These are phyloP conservation scores for Agrotis clavis DNA, from an alignment of 2,888 invertebrate species.

Conservation along the genomic window DNA sequence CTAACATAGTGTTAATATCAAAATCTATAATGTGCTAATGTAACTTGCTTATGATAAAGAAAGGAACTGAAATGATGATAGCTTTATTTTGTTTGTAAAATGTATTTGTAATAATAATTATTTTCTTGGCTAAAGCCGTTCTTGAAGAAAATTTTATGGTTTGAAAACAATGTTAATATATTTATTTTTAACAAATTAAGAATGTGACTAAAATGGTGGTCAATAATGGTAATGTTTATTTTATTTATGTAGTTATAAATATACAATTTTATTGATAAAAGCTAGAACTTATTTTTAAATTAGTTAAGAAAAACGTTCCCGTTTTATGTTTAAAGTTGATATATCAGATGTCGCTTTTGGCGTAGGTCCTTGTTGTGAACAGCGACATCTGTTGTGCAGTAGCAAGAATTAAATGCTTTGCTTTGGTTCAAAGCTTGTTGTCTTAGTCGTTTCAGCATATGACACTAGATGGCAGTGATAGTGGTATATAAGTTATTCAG, in stretches of 20 bases:
- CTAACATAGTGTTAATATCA: conserved; percentile 31
- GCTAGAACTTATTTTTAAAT: conserved; percentile 17
- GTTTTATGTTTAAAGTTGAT: not conserved
- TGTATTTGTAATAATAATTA: conserved; percentile 4
- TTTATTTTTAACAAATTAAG: conserved; percentile 10
- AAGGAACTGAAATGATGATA: conserved; percentile 41
- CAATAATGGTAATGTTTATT: conserved; percentile 21
- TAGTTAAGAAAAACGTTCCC: not conserved
- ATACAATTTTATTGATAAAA: conserved; percentile 22
- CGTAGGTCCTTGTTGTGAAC: not conserved
- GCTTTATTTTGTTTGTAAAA: conserved; percentile 52
- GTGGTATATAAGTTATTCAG: conserved; percentile 1
- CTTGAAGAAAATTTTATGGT: not conserved
- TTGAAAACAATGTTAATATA: conserved; percentile 3
- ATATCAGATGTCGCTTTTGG: conserved; percentile 8
- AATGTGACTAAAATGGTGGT: conserved; percentile 35
- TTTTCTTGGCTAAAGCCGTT: conserved; percentile 23
- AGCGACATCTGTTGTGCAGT: conserved; percentile 69
- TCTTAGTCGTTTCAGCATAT: not conserved
- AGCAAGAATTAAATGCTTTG: conserved; percentile 56
- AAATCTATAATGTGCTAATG: conserved; percentile 36
- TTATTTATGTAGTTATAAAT: conserved; percentile 25
- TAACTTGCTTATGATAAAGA: conserved; percentile 11
- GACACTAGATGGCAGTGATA: conserved; percentile 48
- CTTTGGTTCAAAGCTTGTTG: no score